phyloP scores from a whole-genome alignment of 2,888 invertebrate species.

The Spodoptera littoralis region DNA sequence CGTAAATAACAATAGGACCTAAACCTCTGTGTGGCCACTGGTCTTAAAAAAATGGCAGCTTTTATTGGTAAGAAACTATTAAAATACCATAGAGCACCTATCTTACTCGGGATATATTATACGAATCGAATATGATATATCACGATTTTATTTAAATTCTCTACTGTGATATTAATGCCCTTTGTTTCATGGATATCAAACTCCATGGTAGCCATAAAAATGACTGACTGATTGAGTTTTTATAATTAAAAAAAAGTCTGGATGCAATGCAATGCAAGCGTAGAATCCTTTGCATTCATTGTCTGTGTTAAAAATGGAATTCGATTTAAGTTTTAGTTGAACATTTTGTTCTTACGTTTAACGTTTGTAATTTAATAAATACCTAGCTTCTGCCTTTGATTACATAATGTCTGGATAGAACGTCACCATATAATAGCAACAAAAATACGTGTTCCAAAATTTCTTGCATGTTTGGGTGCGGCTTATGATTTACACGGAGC shows the following conservation, averaged over 20 bases:
- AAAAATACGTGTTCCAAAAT: fast-evolving
- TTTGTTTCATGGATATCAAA: conserved; percentile 14
- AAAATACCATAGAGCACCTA: conserved; percentile 4
- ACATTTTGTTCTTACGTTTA: no score
- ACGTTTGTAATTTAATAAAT: no score
- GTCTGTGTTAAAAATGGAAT: no score
- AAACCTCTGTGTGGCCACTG: not conserved
- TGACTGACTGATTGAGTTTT: conserved; percentile 12
- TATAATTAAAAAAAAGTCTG: not conserved
- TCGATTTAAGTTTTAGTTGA: no score
- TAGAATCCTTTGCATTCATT: no score
- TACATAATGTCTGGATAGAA: no score
- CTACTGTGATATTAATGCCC: conserved; percentile 6
- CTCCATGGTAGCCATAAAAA: conserved; percentile 14
- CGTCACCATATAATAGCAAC: no score
- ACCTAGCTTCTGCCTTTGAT: no score
- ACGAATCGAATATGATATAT: conserved; percentile 21
- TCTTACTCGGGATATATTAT: conserved; percentile 19
- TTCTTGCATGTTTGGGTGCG: no score
- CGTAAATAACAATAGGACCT: no score
- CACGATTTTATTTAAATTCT: conserved; percentile 35
- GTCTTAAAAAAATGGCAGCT: not conserved
- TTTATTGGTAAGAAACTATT: conserved; percentile 13
- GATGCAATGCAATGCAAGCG: no score
- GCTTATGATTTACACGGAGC: no score